Evolutionary conservation across 1,140 invertebrate genomes (phyloP), one percentile per base, ranked within the genome.

Genomic region (Pogonognathellus flavescens): DNA sequence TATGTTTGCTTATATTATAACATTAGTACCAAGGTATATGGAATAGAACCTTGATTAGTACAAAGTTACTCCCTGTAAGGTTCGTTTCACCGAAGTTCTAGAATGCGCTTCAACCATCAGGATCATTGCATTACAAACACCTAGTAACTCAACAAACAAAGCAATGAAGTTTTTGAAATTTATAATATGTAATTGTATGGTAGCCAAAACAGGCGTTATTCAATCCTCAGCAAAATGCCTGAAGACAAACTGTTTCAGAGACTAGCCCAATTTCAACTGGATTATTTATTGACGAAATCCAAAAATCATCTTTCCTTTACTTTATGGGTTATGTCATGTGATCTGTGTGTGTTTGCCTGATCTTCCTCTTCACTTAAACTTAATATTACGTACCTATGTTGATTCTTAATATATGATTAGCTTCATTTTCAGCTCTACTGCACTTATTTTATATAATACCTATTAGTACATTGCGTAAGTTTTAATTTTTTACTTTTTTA

Each of bases 141-240:
- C 31, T 41, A 41, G 1, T 6, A 1, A 41, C 31, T 41, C 31
- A 41, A 41, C 31, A 41, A 41, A 41, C 31, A 41, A 41, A 41
- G 31, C 31, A 41, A 14, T 76, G n/a, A 76, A 49, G 70, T n/a
- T 50, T 11, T 10, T 14, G 11, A 82, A 81, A 85, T 85, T 85
- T 85, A 82, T 85, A 85, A 62, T 82, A 76, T 85, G 84, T 82
- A 81, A 85, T 85, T 85, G 70, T 53, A 84, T 80, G 72, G 84
- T 84, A 84, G 83, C 83, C 14, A 4, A 10, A 9, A 50, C n/a
- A 76, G 70, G 70, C 41, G 70, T 14, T 41, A 41, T n/a, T 76
- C 70, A 76, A 49, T 50, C 6, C 9, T 18, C 31, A 50, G 9
- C 2, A 49, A 18, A 49, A 76, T 76, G 41, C 70, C 70, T 76